Conservation (phyloP, 2,797 vertebrate species). For the Glossophaga mutica region DNA sequence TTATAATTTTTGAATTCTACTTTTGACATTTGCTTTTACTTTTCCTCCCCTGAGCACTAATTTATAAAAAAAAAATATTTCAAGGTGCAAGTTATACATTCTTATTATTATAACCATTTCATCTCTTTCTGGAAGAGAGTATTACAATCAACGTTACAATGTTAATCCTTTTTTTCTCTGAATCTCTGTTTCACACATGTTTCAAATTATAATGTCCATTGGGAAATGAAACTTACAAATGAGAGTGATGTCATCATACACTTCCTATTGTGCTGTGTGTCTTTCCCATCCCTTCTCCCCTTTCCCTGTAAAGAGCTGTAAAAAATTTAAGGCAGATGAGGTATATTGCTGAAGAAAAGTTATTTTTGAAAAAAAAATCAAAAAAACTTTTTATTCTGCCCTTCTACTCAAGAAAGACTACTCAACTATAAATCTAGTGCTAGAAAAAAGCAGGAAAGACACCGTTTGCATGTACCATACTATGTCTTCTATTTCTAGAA, state of each 20-base stretch:
- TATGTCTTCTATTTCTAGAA: conserved; percentile 76
- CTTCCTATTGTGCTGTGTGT: conserved; percentile 81
- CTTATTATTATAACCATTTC: conserved; percentile 65
- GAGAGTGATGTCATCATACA: conserved; percentile 59
- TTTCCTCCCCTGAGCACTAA: conserved; percentile 77
- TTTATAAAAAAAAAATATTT: conserved; percentile 63
- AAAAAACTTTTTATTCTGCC: conserved; percentile 78
- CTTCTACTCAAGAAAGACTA: conserved; percentile 81
- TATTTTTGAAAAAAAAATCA: conserved; percentile 75
- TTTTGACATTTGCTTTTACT: conserved; percentile 51
- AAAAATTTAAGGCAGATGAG: conserved; percentile 86
- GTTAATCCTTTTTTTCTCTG: conserved; percentile 64
- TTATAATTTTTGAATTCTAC: conserved; percentile 53
- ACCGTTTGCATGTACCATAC: conserved; percentile 75
- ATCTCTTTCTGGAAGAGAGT: conserved; percentile 70
- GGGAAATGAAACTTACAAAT: conserved; percentile 65
- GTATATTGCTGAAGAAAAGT: conserved; percentile 83
- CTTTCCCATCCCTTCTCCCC: conserved; percentile 80
- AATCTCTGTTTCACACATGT: conserved; percentile 70
- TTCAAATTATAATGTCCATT: conserved; percentile 70
- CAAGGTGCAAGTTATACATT: conserved; percentile 73
- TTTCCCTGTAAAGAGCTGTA: conserved; percentile 82
- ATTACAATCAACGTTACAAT: conserved; percentile 66
- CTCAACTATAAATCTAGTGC: conserved; percentile 81
- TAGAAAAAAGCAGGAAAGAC: conserved; percentile 80